Conservation (phyloP, 35 echinoderm and acorn worm genomes). For the Heliocidaris erythrogramma region DNA sequence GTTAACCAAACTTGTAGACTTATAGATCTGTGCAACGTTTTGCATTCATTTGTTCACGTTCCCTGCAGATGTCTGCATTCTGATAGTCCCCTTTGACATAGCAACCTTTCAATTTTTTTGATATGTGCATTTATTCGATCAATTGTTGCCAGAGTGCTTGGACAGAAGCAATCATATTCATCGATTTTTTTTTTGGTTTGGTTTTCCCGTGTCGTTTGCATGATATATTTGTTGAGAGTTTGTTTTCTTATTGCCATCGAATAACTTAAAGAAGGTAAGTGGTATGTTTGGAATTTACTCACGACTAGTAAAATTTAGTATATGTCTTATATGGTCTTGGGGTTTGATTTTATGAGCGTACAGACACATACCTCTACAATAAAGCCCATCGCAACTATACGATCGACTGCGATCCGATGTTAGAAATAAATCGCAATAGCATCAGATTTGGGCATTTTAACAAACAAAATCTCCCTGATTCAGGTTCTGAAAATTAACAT, state of each 20-base stretch:
- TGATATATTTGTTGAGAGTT: not conserved
- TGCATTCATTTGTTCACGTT: not conserved
- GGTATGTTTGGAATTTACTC: no score
- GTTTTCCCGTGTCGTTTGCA: not conserved
- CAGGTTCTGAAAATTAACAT: no score
- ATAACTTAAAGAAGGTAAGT: not conserved
- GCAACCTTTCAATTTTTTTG: not conserved
- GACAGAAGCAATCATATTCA: not conserved
- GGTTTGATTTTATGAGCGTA: no score
- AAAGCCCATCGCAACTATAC: no score
- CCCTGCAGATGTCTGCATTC: constrained; percentile 15
- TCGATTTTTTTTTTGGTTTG: not conserved
- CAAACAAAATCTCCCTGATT: no score
- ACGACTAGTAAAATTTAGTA: no score
- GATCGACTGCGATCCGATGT: no score
- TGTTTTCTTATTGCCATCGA: not conserved
- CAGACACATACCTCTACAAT: no score
- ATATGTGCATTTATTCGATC: constrained; percentile 7
- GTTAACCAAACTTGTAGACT: not conserved
- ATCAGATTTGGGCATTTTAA: no score
- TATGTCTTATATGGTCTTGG: no score
- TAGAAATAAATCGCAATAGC: no score
- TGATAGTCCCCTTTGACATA: not conserved
- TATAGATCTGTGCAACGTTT: not conserved
- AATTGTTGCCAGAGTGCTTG: not conserved